Evolutionary conservation across 2,888 invertebrate genomes (phyloP).

Genomic region (Napeogenes sylphis): DNA sequence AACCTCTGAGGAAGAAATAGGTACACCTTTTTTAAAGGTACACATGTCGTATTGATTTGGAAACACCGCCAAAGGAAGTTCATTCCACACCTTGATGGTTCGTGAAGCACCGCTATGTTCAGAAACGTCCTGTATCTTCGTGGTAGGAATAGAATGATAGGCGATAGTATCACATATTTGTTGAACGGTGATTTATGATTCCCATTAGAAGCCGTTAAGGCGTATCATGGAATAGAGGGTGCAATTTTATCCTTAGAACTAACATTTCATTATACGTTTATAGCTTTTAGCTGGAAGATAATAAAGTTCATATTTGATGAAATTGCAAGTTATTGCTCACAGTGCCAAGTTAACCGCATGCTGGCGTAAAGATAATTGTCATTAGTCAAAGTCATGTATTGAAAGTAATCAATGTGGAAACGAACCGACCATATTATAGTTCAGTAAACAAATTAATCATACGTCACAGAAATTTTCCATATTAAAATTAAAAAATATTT

Average conservation of each 20-base stretch:
- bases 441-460: constrained; percentile 58
- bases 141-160: too few species aligned
- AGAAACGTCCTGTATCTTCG: too few species aligned
- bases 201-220: constrained; percentile 20
- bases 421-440: constrained; percentile 38
- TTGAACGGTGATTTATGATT: constrained; percentile 21
- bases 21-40: too few species aligned
- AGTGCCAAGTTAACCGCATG: constrained; percentile 37
- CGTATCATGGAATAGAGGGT: constrained; percentile 16
- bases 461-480: constrained; percentile 44
- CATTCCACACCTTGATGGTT: too few species aligned
- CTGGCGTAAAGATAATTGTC: constrained; percentile 39
- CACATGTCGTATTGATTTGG: too few species aligned
- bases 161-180: too few species aligned
- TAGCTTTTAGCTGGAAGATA: constrained; percentile 1
- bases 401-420: constrained; percentile 54
- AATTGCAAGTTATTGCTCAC: constrained; percentile 14
- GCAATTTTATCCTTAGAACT: constrained; percentile 16
- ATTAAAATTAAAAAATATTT: too few species aligned
- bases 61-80: too few species aligned
- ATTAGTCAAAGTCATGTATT: constrained; percentile 58
- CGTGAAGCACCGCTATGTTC: too few species aligned
- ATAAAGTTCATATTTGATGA: constrained; percentile 20
- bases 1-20: too few species aligned
- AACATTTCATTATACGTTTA: constrained; percentile 8